Percentiles rank a stretch among this genome's conserved stretches.
Evolutionary conservation across 2,797 vertebrate genomes (phyloP).

Genomic region (Pseudochromis fuscus): DNA sequence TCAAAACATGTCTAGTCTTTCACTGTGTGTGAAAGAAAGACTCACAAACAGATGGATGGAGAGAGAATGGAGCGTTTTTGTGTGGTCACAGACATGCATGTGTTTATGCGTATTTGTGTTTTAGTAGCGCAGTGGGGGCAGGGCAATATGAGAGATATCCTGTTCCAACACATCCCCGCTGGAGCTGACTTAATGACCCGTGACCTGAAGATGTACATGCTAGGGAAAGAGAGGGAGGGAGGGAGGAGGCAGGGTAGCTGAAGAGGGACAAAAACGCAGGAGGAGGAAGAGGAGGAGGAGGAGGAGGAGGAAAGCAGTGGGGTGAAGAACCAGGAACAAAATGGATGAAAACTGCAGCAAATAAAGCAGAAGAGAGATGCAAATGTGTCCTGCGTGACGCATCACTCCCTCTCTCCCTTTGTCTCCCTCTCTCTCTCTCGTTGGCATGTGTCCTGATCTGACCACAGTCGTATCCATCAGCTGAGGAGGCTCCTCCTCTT

Average conservation of each 20-base stretch:
- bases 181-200: slow-evolving; percentile 82
- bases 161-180: slow-evolving; percentile 79
- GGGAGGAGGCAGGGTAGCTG: slow-evolving; percentile 25
- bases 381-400: slow-evolving; percentile 41
- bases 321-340: slow-evolving; percentile 58
- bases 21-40: not conserved
- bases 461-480: slow-evolving; percentile 42
- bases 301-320: slow-evolving; percentile 18
- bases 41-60: slow-evolving; percentile 4
- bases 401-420: slow-evolving; percentile 10
- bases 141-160: slow-evolving; percentile 79
- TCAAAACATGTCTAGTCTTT: not conserved
- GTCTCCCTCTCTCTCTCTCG: not conserved
- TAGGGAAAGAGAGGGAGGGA: slow-evolving; percentile 48
- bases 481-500: slow-evolving; percentile 17
- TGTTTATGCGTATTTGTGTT: slow-evolving; percentile 65
- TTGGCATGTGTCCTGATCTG: slow-evolving; percentile 35
- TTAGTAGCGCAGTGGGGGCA: slow-evolving; percentile 65
- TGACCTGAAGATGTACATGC: slow-evolving; percentile 81
- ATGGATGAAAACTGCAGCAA: slow-evolving; percentile 71
- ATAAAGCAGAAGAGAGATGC: slow-evolving; percentile 57
- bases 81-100: slow-evolving; percentile 33
- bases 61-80: not conserved
- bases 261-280: slow-evolving; percentile 42
- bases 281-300: slow-evolving; percentile 30